phyloP scores from a whole-genome alignment of 2,888 invertebrate genomes.

The Cerastoderma edule region DNA sequence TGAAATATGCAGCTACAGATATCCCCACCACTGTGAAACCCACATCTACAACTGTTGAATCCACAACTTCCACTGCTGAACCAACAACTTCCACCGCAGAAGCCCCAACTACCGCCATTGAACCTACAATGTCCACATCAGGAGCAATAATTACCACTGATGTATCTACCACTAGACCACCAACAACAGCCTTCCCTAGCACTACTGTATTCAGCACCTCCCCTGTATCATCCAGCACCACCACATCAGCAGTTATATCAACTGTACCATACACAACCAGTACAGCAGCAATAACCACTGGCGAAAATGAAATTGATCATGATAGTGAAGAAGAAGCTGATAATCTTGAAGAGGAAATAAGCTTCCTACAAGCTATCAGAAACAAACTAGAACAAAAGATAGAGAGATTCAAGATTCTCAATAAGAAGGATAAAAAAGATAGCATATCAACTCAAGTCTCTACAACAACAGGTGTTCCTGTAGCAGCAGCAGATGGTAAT shows the following conservation, averaged over 20 bases:
- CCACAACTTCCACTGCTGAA: neutral
- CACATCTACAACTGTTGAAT: conserved; percentile 1
- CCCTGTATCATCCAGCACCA: neutral
- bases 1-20: neutral
- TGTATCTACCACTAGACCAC: no score
- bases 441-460: neutral
- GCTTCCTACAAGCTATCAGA: neutral
- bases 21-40: neutral
- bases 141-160: neutral
- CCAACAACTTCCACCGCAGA: neutral
- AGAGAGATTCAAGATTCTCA: conserved; percentile 15
- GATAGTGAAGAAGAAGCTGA: neutral
- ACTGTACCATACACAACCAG: neutral
- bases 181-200: neutral
- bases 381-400: conserved; percentile 2
- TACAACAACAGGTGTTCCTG: neutral
- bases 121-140: neutral
- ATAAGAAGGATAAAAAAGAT: neutral
- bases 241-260: neutral
- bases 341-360: neutral
- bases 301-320: neutral
- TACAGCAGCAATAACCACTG: neutral
- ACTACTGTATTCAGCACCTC: neutral
- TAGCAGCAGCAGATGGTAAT: neutral
- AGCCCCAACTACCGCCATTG: neutral